A percentile compares a stretch with the other conserved stretches of the same genome.
These are phyloP conservation scores for Psilopogon haemacephalus DNA, from an alignment of 2,113 vertebrate genomes.

Conservation along the genomic window DNA sequence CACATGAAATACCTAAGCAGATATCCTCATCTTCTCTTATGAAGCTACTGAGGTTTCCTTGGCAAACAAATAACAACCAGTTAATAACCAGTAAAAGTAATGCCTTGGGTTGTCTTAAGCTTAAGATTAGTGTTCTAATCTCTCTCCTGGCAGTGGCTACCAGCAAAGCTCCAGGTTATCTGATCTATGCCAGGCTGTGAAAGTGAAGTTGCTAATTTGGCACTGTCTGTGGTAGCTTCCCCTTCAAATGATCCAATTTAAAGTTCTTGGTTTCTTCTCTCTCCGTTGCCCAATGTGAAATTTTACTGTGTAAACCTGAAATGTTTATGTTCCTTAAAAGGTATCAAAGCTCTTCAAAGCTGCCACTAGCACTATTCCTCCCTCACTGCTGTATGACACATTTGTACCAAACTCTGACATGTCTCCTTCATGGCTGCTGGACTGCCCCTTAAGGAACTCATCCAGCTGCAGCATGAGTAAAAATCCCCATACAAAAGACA, in stretches of 20 bases:
- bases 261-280: background rate
- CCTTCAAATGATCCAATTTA: background rate
- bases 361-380: background rate
- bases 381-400: background rate
- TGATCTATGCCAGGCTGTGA: background rate
- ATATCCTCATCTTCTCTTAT: background rate
- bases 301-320: background rate
- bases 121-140: background rate
- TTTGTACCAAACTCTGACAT: background rate
- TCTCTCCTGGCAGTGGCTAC: background rate
- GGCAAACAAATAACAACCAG: background rate
- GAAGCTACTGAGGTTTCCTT: background rate
- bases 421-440: background rate
- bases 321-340: background rate
- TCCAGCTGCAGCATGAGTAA: background rate
- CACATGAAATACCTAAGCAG: background rate
- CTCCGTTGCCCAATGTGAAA: background rate
- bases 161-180: background rate
- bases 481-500: background rate
- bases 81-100: background rate
- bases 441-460: background rate
- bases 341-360: background rate
- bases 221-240: background rate
- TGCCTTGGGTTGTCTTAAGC: background rate
- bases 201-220: background rate